Conservation (phyloP, 92 coral and sea anemone genomes). For the Palythoa caribaeorum region DNA sequence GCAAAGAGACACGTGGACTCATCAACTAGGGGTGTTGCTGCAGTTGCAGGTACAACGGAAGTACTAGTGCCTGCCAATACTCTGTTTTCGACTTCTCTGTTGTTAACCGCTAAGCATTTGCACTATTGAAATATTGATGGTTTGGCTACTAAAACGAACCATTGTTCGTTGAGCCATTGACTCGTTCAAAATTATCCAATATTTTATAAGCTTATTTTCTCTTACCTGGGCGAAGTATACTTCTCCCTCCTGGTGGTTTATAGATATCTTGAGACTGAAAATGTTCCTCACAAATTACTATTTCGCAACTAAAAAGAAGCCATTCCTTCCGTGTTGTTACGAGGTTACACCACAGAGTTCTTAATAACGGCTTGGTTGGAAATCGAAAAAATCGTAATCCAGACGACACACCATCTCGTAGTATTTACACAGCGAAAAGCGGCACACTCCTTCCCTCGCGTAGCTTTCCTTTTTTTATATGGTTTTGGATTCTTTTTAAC, state of each 20-base stretch:
- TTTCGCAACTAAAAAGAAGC: conserved; percentile 53
- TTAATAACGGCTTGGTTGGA: conserved; percentile 52
- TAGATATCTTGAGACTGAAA: conserved; percentile 55
- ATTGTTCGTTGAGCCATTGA: neutral
- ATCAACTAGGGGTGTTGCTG: conserved; percentile 52
- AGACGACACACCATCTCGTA: conserved; percentile 39
- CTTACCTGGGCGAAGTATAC: conserved; percentile 6
- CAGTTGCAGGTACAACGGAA: conserved; percentile 48
- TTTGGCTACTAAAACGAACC: conserved; percentile 15
- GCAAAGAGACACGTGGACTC: neutral
- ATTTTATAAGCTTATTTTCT: neutral
- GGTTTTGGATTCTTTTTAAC: neutral
- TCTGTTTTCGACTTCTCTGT: too few relatives aligned
- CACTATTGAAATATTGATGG: too few relatives aligned
- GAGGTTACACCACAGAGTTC: conserved; percentile 71
- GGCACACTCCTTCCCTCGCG: conserved; percentile 61
- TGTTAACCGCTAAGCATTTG: too few relatives aligned
- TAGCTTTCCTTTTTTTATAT: neutral
- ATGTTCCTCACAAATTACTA: conserved; percentile 64
- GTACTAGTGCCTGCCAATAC: conserved; percentile 58
- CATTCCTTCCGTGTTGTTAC: conserved; percentile 66
- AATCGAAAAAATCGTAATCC: conserved; percentile 58
- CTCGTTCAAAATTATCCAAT: neutral
- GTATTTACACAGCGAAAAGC: conserved; percentile 49
- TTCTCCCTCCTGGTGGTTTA: conserved; percentile 9